phyloP scores from a whole-genome alignment of 1,140 invertebrate genomes.

The Triops longicaudatus region DNA sequence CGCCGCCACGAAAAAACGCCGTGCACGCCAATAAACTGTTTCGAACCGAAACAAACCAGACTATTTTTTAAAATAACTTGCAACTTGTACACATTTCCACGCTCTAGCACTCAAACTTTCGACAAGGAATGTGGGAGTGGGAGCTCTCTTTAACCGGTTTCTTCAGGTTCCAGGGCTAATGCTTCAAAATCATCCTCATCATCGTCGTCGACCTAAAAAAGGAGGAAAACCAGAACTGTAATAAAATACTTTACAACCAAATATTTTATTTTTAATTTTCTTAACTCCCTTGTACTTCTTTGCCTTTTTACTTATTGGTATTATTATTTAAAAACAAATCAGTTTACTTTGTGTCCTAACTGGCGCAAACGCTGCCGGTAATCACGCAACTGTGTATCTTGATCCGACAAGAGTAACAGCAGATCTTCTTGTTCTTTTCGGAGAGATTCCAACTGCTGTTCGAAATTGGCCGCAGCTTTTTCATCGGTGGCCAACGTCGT shows the following conservation, averaged over 20 bases:
- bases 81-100: too few species aligned
- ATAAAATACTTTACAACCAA: too few species aligned
- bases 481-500: background rate
- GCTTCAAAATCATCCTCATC: constrained; percentile 37
- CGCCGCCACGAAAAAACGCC: background rate
- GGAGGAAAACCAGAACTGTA: constrained; percentile 24
- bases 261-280: too few species aligned
- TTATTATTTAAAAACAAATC: too few species aligned
- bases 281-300: too few species aligned
- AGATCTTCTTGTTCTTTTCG: constrained; percentile 87
- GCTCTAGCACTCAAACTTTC: background rate
- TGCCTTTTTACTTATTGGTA: too few species aligned
- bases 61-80: too few species aligned
- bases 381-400: constrained; percentile 61
- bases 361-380: constrained; percentile 60
- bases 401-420: constrained; percentile 71
- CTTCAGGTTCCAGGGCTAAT: constrained; percentile 29
- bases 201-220: constrained; percentile 35
- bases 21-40: background rate
- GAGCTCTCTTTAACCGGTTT: background rate
- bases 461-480: constrained; percentile 30
- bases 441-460: constrained; percentile 55
- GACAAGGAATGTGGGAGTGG: background rate
- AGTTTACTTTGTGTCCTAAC: constrained; percentile 55
- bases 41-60: background rate